Evolutionary conservation across 1,140 invertebrate genomes (phyloP).

Genomic region (Halotydeus destructor): DNA sequence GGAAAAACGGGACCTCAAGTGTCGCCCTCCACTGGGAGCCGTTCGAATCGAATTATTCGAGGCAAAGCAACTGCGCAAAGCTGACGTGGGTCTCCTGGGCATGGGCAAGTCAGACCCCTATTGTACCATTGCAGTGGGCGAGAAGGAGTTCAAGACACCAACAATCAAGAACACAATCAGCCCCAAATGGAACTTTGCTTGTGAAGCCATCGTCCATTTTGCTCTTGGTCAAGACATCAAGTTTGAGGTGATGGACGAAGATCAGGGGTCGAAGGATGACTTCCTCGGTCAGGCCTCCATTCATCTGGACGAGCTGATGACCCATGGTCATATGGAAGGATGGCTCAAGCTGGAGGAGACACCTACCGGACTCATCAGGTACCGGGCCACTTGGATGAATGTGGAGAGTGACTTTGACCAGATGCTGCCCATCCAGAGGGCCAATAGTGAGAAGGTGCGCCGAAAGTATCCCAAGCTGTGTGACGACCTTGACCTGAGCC

Average conservation of each 20-base stretch:
- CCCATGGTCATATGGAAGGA: conserved; percentile 20
- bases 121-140: conserved; percentile 44
- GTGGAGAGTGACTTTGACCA: not conserved
- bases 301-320: not conserved
- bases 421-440: conserved; percentile 5
- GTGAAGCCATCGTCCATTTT: conserved; percentile 38
- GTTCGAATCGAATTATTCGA: conserved; percentile 56
- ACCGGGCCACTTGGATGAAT: conserved; percentile 68
- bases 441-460: too few relatives aligned
- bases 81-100: conserved; percentile 48
- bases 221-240: conserved; percentile 48
- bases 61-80: conserved; percentile 72
- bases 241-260: conserved; percentile 58
- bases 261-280: conserved; percentile 55
- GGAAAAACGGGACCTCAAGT: conserved; percentile 49
- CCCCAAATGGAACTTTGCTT: conserved; percentile 83
- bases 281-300: conserved; percentile 41
- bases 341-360: conserved; percentile 83
- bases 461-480: too few relatives aligned
- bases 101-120: conserved; percentile 93
- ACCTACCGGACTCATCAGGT: conserved; percentile 71
- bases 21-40: conserved; percentile 51
- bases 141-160: conserved; percentile 51
- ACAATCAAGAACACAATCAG: conserved; percentile 75
- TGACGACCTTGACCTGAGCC: too few relatives aligned